Percentiles rank a stretch among this genome's conserved stretches.
Conservation (phyloP, 2,888 invertebrate genomes). For the Harmothoe impar region DNA sequence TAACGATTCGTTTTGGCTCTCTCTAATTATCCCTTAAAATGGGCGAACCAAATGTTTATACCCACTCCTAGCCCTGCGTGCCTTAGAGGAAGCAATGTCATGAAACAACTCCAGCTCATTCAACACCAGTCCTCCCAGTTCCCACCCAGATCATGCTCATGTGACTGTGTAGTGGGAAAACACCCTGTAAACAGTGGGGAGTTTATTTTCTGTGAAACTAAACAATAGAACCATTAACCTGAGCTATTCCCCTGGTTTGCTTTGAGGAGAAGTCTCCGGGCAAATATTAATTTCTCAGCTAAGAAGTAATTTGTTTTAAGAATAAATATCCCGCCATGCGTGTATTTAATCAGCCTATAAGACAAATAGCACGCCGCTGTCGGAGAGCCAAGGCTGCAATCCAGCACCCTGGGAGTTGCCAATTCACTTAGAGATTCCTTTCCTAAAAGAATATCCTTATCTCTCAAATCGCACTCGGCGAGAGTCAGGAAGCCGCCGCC, state of each 20-base stretch:
- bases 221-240: constrained; percentile 29
- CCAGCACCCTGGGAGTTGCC: not conserved
- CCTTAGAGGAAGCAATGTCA: not conserved
- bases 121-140: too few relatives aligned
- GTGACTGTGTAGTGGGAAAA: too few relatives aligned
- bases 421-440: constrained; percentile 26
- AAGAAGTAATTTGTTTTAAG: constrained; percentile 46
- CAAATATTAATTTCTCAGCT: not conserved
- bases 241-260: not conserved
- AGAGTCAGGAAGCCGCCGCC: not conserved
- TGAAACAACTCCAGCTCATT: too few relatives aligned
- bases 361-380: not conserved
- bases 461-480: not conserved
- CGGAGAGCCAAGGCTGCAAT: not conserved
- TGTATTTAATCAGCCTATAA: constrained; percentile 21
- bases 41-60: not conserved
- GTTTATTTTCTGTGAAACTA: not conserved
- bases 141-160: too few relatives aligned
- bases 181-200: not conserved
- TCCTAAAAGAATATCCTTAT: not conserved
- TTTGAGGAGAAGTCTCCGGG: not conserved
- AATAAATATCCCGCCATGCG: not conserved
- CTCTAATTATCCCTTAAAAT: constrained; percentile 1
- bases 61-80: not conserved
- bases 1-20: constrained; percentile 16